Base-by-base conservation (phyloP, 2,888 invertebrate genomes). In the Pelosia muscerda region DNA sequence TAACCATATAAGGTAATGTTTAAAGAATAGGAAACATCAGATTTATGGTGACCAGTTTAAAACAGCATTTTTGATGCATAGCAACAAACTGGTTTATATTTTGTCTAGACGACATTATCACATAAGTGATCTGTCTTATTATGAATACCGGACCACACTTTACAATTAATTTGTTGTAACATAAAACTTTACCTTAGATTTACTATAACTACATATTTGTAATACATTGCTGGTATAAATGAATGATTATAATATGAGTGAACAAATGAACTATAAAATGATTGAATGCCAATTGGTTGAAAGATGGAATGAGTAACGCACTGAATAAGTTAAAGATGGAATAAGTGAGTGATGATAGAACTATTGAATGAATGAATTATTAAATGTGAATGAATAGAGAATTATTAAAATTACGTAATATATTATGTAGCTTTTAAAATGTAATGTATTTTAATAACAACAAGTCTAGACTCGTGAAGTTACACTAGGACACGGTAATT, bases 31-130 rank as follows among this genome's bases (percentile, higher is more conserved):
- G 49, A 49, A 49, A 49, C 49, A 9, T 0, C 9, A 49, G n/a
- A 49, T 49, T 49, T 9, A 49, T 42, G 4, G 38, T n/a, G 19
- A 5, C 49, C 9, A n/a, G 49, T n/a, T 49, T 49, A 49, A 49
- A n/a, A 5, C n/a, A 25, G 15, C 5, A 25, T 49, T 62, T 62
- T 49, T 49, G 26, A 61, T n/a, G 42, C 28, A n/a, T 28, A n/a
- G 11, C 23, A 54, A 22, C 25, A 23, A 31, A 34, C 23, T n/a
- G 31, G 57, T 57, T 57, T 28, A 31, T 31, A 10, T 5, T 23
- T 31, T 3, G 22, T 54, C 53, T 62, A 54, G 53, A 63, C 31
- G 34, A 63, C 15, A 54, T 49, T 28, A 54, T 61, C 25, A 19
- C 25, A 38, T 9, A 5, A 6, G 42, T 42, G 25, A 9, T n/a